Evolutionary conservation across 2,797 vertebrate species (phyloP), one percentile per base, ranked within the genome.

Genomic region (Coregonus ussuriensis): DNA sequence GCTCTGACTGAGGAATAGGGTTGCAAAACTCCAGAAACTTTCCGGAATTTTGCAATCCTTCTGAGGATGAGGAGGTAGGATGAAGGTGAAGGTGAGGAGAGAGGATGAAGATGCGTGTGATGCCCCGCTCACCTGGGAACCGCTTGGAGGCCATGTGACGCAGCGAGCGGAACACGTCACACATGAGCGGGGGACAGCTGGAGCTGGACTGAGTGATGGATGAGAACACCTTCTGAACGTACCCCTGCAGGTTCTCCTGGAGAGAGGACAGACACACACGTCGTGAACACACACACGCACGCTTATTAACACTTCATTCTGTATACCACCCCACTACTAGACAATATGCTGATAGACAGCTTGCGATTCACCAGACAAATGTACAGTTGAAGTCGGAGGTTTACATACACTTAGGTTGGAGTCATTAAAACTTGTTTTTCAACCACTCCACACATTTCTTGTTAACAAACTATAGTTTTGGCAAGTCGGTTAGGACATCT

Each of bases 181-280:
- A 99, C 98, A 99, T 99, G 16, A 97, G 91, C n/a, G 97, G 96
- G 70, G 98, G 98, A 85, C 98, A 99, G 91, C 94, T 98, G 87
- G 97, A 95, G 84, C 97, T 97, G 25, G 98, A 99, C 85, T 95
- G 94, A 35, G 98, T 96, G 90, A 99, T 97, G 82, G 96, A 97
- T 79, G 91, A 96, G 90, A 99, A 98, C 31, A 99, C 96, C 87
- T 98, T 99, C 92, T 99, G 97, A 74, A 99, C 98, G 4, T 96
- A 99, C 80, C 93, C 93, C 86, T 96, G 97, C n/a, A 99, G 95
- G 85, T 98, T 99, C 87, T 99, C 98, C 98, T 99, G 89, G 54
- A 94, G 70, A 74, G 35, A n/a, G 4, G 29, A 83, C 67, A 81
- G 52, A 77, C 21, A 79, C 37, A 73, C 63, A 81, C 65, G 5